Base-by-base conservation (phyloP, 1,140 invertebrate genomes). In the Drosophila guanche region DNA sequence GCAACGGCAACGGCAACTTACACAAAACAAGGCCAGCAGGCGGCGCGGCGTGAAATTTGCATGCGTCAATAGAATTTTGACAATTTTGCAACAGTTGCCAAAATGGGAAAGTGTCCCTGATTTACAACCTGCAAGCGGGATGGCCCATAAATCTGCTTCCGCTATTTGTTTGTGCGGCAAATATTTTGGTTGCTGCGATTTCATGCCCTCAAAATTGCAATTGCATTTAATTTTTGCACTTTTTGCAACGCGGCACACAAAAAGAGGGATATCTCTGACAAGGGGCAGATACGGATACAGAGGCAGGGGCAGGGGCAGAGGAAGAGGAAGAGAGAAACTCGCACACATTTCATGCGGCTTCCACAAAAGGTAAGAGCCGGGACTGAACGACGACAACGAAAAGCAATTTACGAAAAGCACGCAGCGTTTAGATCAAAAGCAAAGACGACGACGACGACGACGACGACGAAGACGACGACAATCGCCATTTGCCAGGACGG, bases 281-380 rank as follows among this genome's bases (percentile, higher is more conserved):
- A 12, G 50, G 50, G 22, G 46, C 57, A 53, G 27, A 48, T 12
- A n/a, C 29, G n/a, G 12, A 37, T 47, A 57, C 16, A 29, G 27
- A 29, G 5, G 27, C 27, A 29, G 27, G 5, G 29, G 29, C 29
- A 10, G 29, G 8, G 8, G 29, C 8, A 33, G 8, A 48, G 41
- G 43, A 56, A 73, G 23, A 50, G n/a, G 40, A 57, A 70, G 40
- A 53, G 52, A 57, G 71, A 70, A 81, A 78, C 77, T 90, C 88
- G 67, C 88, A 90, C 88, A 90, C 88, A 90, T 90, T 90, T 90
- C 88, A 90, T 90, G 79, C 79, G 76, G 83, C 83, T 81, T 74
- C 77, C 77, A 88, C 83, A 81, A 88, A 86, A 86, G 81, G 83
- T 67, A 81, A 79, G 56, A 70, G 66, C 29, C 43, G 55, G 65